Percentiles rank a stretch among this genome's conserved stretches.
Conservation (phyloP, 2,888 invertebrate species). For the Pterostichus niger region DNA sequence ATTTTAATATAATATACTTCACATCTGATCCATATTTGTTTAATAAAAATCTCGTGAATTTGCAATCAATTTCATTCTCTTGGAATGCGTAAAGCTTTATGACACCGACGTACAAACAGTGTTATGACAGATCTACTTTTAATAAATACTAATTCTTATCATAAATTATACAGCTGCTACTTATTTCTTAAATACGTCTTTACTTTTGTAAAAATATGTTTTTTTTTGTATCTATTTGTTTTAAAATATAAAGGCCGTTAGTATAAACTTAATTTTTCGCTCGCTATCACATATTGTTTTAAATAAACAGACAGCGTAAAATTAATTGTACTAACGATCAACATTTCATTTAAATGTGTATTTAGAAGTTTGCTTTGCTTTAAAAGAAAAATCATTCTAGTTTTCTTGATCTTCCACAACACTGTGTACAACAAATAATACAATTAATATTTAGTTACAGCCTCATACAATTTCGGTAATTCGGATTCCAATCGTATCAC, state of each 20-base stretch:
- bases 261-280: too few species aligned
- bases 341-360: too few species aligned
- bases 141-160: too few species aligned
- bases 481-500: slow-evolving; percentile 86
- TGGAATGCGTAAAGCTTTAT: slow-evolving; percentile 59
- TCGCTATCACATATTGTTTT: too few species aligned
- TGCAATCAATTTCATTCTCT: slow-evolving; percentile 16
- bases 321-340: neutral
- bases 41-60: slow-evolving; percentile 30
- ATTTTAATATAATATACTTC: slow-evolving; percentile 53
- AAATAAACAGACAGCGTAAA: too few species aligned
- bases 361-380: neutral
- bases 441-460: slow-evolving; percentile 70
- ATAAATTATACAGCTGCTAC: too few species aligned
- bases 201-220: neutral
- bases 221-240: neutral
- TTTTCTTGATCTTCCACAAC: neutral
- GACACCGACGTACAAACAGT: slow-evolving; percentile 12
- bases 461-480: slow-evolving; percentile 84
- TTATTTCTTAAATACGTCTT: too few species aligned
- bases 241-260: too few species aligned
- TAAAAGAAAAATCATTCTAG: neutral
- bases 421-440: neutral
- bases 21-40: slow-evolving; percentile 44
- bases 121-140: slow-evolving; percentile 14